A percentile compares a stretch with the other conserved stretches of the same genome.
phyloP scores from a whole-genome alignment of 2,888 invertebrate genomes.

The Busseola fusca region DNA sequence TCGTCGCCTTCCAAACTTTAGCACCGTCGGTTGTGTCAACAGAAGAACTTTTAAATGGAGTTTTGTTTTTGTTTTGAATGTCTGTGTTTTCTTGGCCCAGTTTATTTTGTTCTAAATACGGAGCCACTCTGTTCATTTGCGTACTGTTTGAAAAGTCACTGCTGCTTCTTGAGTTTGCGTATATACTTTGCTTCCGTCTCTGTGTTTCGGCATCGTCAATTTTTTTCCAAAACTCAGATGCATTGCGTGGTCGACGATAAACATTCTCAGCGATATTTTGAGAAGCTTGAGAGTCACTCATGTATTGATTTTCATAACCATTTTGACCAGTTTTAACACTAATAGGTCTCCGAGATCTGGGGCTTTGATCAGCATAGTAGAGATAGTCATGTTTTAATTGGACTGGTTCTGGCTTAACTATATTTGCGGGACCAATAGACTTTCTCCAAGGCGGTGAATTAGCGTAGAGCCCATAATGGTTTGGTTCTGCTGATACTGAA shows the following conservation, averaged over 20 bases:
- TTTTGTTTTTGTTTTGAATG: constrained; percentile 77
- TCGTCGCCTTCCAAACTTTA: constrained; percentile 86
- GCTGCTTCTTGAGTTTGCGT: constrained; percentile 78
- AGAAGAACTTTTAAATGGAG: constrained; percentile 71
- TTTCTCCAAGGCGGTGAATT: constrained; percentile 84
- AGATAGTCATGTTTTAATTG: constrained; percentile 88
- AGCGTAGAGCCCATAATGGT: constrained; percentile 82
- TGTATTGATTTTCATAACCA: constrained; percentile 82
- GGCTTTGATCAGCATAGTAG: constrained; percentile 92
- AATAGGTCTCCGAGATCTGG: constrained; percentile 92
- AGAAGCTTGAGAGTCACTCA: constrained; percentile 86
- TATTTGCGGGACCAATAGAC: constrained; percentile 71
- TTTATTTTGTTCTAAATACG: constrained; percentile 72
- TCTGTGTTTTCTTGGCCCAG: constrained; percentile 70
- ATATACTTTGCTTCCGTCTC: constrained; percentile 76
- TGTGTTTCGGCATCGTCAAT: constrained; percentile 88
- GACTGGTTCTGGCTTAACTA: constrained; percentile 81
- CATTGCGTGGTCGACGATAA: constrained; percentile 84
- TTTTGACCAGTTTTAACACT: constrained; percentile 89
- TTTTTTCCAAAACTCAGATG: constrained; percentile 91
- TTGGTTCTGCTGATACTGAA: constrained; percentile 86
- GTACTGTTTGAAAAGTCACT: constrained; percentile 79
- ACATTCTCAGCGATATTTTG: constrained; percentile 74
- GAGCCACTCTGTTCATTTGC: constrained; percentile 68
- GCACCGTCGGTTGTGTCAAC: constrained; percentile 81